Conservation (phyloP, 2,888 invertebrate genomes). For the Salpingus planirostris region DNA sequence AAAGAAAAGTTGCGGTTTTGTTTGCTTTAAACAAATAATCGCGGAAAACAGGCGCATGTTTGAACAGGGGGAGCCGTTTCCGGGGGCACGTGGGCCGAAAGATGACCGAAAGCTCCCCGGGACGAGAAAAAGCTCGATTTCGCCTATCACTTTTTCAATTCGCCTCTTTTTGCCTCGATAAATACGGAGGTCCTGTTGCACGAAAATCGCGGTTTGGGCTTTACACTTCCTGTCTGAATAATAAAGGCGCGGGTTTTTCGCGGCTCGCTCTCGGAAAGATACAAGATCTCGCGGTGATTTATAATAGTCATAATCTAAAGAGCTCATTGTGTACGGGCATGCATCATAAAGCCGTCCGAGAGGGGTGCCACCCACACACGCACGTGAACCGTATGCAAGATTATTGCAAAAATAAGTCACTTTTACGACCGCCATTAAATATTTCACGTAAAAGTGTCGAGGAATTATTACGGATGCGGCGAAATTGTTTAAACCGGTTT, state of each 20-base stretch:
- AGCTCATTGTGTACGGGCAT: no score
- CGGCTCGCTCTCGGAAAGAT: no score
- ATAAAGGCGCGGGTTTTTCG: no score
- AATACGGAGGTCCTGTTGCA: background rate
- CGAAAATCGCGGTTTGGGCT: background rate
- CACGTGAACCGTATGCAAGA: background rate
- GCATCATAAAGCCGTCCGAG: no score
- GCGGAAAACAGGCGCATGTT: background rate
- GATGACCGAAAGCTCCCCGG: no score
- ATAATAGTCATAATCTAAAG: no score
- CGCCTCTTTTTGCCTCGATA: no score
- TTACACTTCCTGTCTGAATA: no score
- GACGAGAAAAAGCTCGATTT: no score
- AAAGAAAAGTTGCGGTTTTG: slow-evolving; percentile 1
- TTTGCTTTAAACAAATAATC: no score
- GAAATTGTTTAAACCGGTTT: background rate
- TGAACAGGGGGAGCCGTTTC: background rate
- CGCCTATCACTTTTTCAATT: background rate
- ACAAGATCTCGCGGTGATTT: no score
- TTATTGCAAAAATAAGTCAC: background rate
- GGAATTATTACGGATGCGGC: background rate
- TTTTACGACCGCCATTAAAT: background rate
- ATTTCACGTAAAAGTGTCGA: background rate
- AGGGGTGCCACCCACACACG: background rate
- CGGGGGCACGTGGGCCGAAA: no score